Percentiles rank a stretch among this genome's conserved stretches.
Evolutionary conservation across 2,113 vertebrate species (phyloP).

Genomic region (Grallaria varia): DNA sequence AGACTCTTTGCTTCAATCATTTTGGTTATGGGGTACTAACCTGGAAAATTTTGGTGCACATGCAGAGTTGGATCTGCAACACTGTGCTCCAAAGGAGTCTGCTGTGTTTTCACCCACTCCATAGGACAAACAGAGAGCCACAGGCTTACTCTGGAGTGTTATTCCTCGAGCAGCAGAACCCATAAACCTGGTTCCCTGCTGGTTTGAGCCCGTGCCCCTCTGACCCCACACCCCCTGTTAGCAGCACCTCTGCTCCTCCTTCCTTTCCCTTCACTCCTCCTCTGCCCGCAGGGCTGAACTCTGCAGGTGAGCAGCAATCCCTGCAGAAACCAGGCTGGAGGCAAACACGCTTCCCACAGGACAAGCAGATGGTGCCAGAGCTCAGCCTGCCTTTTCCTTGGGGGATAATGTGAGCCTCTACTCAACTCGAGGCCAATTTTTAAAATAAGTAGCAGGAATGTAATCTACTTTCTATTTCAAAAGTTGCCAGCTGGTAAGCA

Average conservation of each 20-base stretch:
- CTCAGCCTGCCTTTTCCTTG: not conserved
- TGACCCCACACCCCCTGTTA: not conserved
- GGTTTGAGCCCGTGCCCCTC: not conserved
- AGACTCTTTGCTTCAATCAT: not conserved
- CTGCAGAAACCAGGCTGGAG: not conserved
- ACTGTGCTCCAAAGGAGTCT: not conserved
- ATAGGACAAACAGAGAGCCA: not conserved
- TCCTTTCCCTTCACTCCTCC: not conserved
- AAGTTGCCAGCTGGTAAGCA: not conserved
- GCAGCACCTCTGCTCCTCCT: not conserved
- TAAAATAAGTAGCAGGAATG: not conserved
- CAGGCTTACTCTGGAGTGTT: not conserved
- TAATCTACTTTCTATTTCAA: not conserved
- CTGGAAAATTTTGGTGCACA: not conserved
- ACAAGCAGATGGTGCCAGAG: accelerated
- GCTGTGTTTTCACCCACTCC: not conserved
- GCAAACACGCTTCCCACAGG: not conserved
- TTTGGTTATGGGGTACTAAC: not conserved
- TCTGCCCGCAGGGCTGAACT: not conserved
- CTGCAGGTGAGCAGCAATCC: not conserved
- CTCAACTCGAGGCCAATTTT: not conserved
- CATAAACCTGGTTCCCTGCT: not conserved
- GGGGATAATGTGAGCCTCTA: not conserved
- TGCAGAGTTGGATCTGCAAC: not conserved
- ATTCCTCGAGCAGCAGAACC: not conserved